Conservation (phyloP, 1,140 invertebrate species). For the Drosophila rufa region DNA sequence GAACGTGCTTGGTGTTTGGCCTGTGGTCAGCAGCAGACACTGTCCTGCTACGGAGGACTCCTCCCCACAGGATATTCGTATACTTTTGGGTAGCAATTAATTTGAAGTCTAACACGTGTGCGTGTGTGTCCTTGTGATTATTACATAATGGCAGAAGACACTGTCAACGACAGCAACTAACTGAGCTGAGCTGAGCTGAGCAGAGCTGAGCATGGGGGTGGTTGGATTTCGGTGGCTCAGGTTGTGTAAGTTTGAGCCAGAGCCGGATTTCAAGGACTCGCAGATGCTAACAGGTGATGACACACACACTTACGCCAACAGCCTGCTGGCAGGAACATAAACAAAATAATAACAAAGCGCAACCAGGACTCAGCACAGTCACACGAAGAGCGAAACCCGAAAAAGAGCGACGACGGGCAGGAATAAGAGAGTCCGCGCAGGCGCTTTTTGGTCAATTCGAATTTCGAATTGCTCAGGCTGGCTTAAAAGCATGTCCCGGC, state of each 20-base stretch:
- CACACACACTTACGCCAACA: conserved; percentile 40
- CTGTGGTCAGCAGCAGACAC: conserved; percentile 68
- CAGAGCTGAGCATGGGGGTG: not conserved
- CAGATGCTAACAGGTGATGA: conserved; percentile 84
- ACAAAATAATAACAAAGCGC: conserved; percentile 80
- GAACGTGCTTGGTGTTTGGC: conserved; percentile 72
- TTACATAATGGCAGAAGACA: conserved; percentile 60
- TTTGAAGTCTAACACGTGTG: conserved; percentile 68
- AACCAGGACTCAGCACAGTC: conserved; percentile 38
- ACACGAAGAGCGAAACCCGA: conserved; percentile 39
- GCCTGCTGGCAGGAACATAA: conserved; percentile 56
- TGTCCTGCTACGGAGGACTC: conserved; percentile 15
- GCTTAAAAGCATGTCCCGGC: conserved; percentile 75
- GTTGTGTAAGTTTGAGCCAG: conserved; percentile 48
- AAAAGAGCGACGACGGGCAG: not conserved
- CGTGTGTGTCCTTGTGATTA: conserved; percentile 48
- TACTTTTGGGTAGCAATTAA: conserved; percentile 79
- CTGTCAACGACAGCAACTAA: conserved; percentile 33
- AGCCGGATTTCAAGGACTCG: conserved; percentile 74
- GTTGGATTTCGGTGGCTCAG: conserved; percentile 42
- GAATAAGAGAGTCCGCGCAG: conserved; percentile 36
- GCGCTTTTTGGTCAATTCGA: conserved; percentile 41
- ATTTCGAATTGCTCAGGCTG: conserved; percentile 42
- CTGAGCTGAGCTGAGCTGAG: not conserved
- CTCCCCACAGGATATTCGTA: conserved; percentile 19